Conservation (phyloP, 2,888 invertebrate species). For the Labia minor region DNA sequence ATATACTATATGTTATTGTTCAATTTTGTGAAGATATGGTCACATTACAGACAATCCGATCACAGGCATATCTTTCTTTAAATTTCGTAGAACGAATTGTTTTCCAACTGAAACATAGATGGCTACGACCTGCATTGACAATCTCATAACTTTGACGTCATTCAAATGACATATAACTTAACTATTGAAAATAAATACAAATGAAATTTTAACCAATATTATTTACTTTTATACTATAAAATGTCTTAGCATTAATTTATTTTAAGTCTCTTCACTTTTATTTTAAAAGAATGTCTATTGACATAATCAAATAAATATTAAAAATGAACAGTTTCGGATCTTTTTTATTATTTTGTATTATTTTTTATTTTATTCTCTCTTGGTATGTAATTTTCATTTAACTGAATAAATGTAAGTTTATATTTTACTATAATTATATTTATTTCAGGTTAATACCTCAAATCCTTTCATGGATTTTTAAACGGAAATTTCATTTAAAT, state of each 20-base stretch:
- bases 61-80: no score
- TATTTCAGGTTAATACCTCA: conserved; percentile 63
- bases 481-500: conserved; percentile 66
- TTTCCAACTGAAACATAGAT: no score
- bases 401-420: conserved; percentile 15
- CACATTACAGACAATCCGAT: no score
- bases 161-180: not conserved
- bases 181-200: not conserved
- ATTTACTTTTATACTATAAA: not conserved
- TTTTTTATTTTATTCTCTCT: conserved; percentile 50
- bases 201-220: not conserved
- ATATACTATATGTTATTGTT: not conserved
- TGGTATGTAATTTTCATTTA: conserved; percentile 37
- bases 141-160: not conserved
- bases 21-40: not conserved
- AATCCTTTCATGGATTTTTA: conserved; percentile 66
- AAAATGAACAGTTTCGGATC: conserved; percentile 38
- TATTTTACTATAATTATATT: conserved; percentile 9
- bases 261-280: not conserved
- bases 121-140: no score
- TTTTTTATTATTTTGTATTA: conserved; percentile 33
- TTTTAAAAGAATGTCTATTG: not conserved
- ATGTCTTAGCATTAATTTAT: not conserved
- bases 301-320: not conserved
- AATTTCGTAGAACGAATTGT: no score